A percentile compares a stretch with the other conserved stretches of the same genome.
Conservation (phyloP, 2,797 vertebrate genomes). For the Anolis apletophallus region DNA sequence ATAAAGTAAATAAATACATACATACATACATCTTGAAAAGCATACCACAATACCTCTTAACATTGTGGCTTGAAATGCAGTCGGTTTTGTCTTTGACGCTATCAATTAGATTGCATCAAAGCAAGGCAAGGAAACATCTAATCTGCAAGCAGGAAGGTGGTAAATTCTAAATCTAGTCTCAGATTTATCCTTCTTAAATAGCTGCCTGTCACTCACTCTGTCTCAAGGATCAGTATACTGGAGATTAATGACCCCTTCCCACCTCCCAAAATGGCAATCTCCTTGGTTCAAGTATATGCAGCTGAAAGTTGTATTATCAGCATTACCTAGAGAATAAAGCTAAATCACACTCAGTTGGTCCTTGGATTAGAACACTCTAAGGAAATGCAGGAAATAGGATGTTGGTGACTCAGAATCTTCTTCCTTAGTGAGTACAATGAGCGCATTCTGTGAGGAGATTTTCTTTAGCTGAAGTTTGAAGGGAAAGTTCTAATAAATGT, state of each 20-base stretch:
- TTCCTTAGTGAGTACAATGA: constrained; percentile 6
- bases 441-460: background rate
- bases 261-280: constrained; percentile 41
- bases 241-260: constrained; percentile 57
- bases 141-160: constrained; percentile 40
- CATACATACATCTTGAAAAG: background rate
- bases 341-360: background rate
- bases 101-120: constrained; percentile 15
- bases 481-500: background rate
- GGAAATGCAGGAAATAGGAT: constrained; percentile 38
- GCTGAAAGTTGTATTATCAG: constrained; percentile 24
- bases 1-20: too few relatives aligned
- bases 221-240: constrained; percentile 55
- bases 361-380: constrained; percentile 40
- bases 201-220: constrained; percentile 62
- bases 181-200: constrained; percentile 56
- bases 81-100: background rate
- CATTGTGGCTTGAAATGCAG: fast-evolving
- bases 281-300: constrained; percentile 25
- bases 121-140: background rate
- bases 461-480: constrained; percentile 7
- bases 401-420: constrained; percentile 32
- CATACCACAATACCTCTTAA: background rate
- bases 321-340: constrained; percentile 34
- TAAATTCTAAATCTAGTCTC: constrained; percentile 63